These are phyloP conservation scores for Temnothorax curvispinosus DNA, from an alignment of 1,140 invertebrate species.

Conservation along the genomic window DNA sequence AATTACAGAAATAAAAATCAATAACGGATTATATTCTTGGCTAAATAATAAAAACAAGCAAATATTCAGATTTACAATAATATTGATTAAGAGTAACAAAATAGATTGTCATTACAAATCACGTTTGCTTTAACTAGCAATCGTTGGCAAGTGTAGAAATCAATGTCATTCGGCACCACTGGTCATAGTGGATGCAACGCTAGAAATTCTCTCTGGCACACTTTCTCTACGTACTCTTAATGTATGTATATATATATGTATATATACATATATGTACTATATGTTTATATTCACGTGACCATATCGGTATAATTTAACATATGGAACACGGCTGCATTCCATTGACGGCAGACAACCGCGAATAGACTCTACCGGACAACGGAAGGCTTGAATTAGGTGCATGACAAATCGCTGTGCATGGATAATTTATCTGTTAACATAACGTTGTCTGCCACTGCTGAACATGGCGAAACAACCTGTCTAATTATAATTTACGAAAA, in stretches of 20 bases:
- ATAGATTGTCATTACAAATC: background rate
- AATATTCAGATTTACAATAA: background rate
- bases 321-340: slow-evolving; percentile 28
- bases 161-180: background rate
- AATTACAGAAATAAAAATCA: background rate
- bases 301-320: slow-evolving; percentile 60
- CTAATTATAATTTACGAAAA: slow-evolving; percentile 39
- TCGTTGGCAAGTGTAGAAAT: background rate
- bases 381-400: slow-evolving; percentile 38
- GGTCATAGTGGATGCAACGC: background rate
- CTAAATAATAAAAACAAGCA: background rate
- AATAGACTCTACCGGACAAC: slow-evolving; percentile 41
- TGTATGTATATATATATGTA: background rate
- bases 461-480: slow-evolving; percentile 35
- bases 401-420: slow-evolving; percentile 17
- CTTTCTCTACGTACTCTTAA: slow-evolving; percentile 3
- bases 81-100: background rate
- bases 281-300: background rate
- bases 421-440: slow-evolving; percentile 45
- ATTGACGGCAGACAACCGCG: slow-evolving; percentile 32
- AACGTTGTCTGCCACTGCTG: slow-evolving; percentile 13
- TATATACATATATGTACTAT: background rate
- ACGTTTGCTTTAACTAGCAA: slow-evolving; percentile 8
- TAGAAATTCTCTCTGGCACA: background rate
- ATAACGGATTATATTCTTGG: background rate